These are phyloP conservation scores for Callyntrura sp. DNA, from an alignment of 2,888 invertebrate genomes.

Conservation along the genomic window DNA sequence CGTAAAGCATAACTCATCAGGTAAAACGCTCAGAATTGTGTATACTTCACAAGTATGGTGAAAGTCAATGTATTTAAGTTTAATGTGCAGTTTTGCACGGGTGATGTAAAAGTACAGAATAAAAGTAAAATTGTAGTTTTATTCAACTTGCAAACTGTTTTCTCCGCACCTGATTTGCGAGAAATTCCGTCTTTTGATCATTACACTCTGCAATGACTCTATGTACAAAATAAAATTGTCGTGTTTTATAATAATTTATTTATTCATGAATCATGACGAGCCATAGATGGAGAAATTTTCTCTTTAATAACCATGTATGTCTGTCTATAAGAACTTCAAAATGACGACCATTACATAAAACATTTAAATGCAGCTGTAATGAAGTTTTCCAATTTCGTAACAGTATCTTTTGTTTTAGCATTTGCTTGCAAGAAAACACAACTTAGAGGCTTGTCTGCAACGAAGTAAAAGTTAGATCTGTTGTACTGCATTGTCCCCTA, in stretches of 20 bases:
- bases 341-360: not conserved
- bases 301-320: not conserved
- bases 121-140: too few relatives aligned
- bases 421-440: not conserved
- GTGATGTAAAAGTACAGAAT: too few relatives aligned
- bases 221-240: not conserved
- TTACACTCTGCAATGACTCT: not conserved
- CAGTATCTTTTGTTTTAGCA: not conserved
- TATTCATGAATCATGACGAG: not conserved
- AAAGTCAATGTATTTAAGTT: too few relatives aligned
- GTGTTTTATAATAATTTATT: not conserved
- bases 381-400: constrained; percentile 31
- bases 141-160: too few relatives aligned
- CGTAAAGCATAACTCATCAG: too few relatives aligned
- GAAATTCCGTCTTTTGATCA: not conserved
- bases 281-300: constrained; percentile 15
- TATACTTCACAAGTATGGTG: too few relatives aligned
- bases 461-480: not conserved
- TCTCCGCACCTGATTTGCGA: too few relatives aligned
- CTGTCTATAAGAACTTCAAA: not conserved
- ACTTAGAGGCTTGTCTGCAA: constrained; percentile 17
- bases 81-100: too few relatives aligned
- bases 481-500: not conserved
- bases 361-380: constrained; percentile 2
- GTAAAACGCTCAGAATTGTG: too few relatives aligned